Evolutionary conservation across 2,888 invertebrate species (phyloP).

Genomic region (Lycocerus yunnanus): DNA sequence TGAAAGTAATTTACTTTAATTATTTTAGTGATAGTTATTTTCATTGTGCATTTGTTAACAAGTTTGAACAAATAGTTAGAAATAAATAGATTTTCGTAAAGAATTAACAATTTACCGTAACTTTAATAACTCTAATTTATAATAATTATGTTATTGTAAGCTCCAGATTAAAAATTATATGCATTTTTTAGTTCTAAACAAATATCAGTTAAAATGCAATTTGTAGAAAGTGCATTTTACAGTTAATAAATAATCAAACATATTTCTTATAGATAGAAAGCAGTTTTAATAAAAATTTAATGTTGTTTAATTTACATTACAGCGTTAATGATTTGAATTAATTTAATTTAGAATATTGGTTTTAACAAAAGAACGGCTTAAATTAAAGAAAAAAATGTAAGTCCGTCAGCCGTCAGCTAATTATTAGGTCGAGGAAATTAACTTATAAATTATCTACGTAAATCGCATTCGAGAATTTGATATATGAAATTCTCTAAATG

Average conservation of each 20-base stretch:
- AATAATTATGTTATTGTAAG: background rate
- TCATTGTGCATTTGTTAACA: background rate
- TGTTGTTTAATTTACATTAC: background rate
- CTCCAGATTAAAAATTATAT: background rate
- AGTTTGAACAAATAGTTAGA: background rate
- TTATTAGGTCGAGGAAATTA: too few species aligned
- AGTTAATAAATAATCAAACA: background rate
- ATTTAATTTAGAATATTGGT: background rate
- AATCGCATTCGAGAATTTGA: background rate
- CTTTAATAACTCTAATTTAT: background rate
- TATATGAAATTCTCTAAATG: background rate
- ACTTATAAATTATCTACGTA: background rate
- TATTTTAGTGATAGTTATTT: background rate
- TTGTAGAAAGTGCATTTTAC: background rate
- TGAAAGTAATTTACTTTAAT: background rate
- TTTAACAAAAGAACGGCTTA: too few species aligned
- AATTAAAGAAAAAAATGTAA: too few species aligned
- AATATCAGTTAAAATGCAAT: background rate
- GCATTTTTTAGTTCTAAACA: background rate
- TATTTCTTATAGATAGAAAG: background rate
- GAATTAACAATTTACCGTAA: background rate
- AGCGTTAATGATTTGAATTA: background rate
- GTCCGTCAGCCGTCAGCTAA: too few species aligned
- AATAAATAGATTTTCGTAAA: background rate
- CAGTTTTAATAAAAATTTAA: background rate